Base-by-base conservation (phyloP, 92 coral and sea anemone species). In the Porites lobata region DNA sequence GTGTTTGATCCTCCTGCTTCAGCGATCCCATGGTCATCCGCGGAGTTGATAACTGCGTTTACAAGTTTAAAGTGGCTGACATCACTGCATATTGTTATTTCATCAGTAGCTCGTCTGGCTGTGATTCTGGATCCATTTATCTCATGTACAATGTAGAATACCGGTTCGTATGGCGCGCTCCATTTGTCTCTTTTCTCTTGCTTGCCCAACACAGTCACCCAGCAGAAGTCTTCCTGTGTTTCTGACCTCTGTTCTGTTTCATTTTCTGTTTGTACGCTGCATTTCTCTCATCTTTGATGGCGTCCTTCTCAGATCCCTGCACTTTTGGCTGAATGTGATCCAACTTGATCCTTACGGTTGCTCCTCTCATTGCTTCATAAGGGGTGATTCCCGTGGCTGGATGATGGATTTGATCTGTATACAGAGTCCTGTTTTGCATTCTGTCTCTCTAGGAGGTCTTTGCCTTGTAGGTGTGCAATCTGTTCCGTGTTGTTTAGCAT, bases 161-260 rank as follows among this genome's bases (percentile, higher is more conserved):
- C 75, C 8, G 92, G 90, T 76, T 84, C 88, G 15, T 76, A 85
- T 7, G 91, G 92, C 50, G 92, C 89, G 71, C 91, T 89, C 95
- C 95, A 92, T 56, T 83, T 89, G 92, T 89, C 82, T 68, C 67
- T 82, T 54, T 24, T 81, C 56, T 19, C 69, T 43, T 88, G 92
- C 54, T 72, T 93, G 82, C 90, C 94, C 43, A 93, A 64, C 72
- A 90, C 96, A 88, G 80, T 94, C 93, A 51, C 93, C 94, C 50
- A 85, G 92, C 67, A 91, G 58, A 70, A 93, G 76, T 6, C 68
- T 88, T 76, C 82, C 83, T 10, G 94, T 87, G 26, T 88, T 81
- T 9, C 94, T 91, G 77, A 65, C 82, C 65, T 94, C 94, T 80
- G 50, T 90, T 64, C 47, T 75, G 61, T 51, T 92, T 92, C 95